Base-by-base conservation (phyloP, 2,113 vertebrate species). In the Ciconia maguari region DNA sequence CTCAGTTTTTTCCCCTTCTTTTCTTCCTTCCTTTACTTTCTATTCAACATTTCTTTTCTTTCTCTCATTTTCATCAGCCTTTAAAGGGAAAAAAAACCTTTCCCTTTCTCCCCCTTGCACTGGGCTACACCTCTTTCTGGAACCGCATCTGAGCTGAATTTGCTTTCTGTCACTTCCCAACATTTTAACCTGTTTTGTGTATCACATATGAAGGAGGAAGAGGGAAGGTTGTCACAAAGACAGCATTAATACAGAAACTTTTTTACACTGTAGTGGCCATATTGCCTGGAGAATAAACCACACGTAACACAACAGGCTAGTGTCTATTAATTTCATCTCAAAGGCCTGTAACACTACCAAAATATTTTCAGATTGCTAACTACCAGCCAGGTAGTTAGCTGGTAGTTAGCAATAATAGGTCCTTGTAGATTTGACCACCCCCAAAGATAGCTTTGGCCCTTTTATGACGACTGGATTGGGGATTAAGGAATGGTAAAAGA, bases 401-500 rank as follows among this genome's bases (percentile, higher is more conserved):
- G 38, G 94, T 91, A 97, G 94, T 42, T 94, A 97, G 74, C 11
- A 75, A 51, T 36, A 97, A 58, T n/a, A 95, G 95, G 94, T 97
- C 92, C 94, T 96, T 97, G 84, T 90, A 98, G 96, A 98, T 97
- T 97, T 98, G 97, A 96, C 95, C 96, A 96, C 92, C 81, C 92
- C 92, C 64, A 94, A 97, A 98, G 95, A 96, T 51, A 97, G 89
- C 24, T 94, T 95, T 96, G 83, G 93, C 66, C 94, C 62, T 96
- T 91, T 94, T 87, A 96, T 95, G 97, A 96, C 96, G 94, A 98
- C 94, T 96, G 94, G 93, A 96, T 38, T 87, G 83, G 90, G 89
- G 92, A 97, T 71, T 97, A 96, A 83, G 58, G 64, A 95, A 81
- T 18, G 42, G 66, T 38, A 91, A 92, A 92, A 86, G 64, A 95